Conservation (phyloP, 1,140 invertebrate genomes). For the Scylla paramamosain region DNA sequence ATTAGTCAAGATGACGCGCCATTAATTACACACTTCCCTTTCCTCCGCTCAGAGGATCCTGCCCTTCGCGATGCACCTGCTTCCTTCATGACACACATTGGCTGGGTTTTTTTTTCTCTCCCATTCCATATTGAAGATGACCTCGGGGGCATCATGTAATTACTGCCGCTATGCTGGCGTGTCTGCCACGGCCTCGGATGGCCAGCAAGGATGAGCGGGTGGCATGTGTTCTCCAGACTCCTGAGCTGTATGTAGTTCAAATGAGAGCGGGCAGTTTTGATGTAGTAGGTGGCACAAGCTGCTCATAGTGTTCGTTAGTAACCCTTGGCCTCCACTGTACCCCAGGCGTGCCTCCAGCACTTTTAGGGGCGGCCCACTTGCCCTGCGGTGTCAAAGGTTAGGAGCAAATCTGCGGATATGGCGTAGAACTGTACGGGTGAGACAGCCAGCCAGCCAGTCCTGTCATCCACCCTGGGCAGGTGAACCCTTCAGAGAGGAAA, state of each 20-base stretch:
- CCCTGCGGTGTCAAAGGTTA: background rate
- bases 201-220: background rate
- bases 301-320: constrained; percentile 33
- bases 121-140: background rate
- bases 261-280: background rate
- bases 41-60: background rate
- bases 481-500: constrained; percentile 50
- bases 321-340: constrained; percentile 37
- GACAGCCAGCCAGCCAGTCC: background rate
- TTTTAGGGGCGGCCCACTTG: constrained; percentile 16
- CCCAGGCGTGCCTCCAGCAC: constrained; percentile 31
- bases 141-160: background rate
- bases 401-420: constrained; percentile 41
- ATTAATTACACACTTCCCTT: background rate
- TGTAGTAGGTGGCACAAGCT: background rate
- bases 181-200: background rate
- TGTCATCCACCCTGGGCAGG: background rate
- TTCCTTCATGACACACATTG: background rate
- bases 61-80: background rate
- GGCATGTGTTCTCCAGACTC: background rate
- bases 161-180: background rate
- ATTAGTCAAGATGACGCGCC: background rate
- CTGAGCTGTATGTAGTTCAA: background rate
- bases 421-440: constrained; percentile 33
- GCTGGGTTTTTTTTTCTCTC: background rate